Evolutionary conservation across 2,113 vertebrate species (phyloP).

Genomic region (Mormyrus iriodes): DNA sequence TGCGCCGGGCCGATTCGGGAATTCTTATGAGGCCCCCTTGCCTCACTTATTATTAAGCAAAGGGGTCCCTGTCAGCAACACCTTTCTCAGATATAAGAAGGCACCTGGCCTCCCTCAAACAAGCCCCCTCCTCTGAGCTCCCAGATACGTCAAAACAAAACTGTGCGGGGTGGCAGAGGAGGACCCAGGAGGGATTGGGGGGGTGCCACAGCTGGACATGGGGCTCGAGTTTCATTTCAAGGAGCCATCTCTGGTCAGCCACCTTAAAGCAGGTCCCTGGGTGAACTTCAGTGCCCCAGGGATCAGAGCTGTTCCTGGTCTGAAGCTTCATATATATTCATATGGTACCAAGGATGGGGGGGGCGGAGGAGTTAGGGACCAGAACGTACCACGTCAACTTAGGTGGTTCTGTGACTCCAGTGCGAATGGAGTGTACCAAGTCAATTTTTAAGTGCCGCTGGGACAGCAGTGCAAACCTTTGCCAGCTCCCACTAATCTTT

Average conservation of each 20-base stretch:
- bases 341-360: not conserved
- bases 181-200: not conserved
- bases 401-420: not conserved
- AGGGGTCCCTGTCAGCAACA: conserved; percentile 2
- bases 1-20: not conserved
- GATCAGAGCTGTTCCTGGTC: not conserved
- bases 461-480: not conserved
- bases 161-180: not conserved
- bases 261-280: not conserved
- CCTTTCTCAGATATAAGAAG: not conserved
- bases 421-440: not conserved
- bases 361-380: not conserved
- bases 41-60: not conserved
- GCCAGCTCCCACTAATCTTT: conserved; percentile 5
- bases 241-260: not conserved
- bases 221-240: not conserved
- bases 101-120: not conserved
- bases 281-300: not conserved
- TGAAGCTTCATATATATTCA: conserved; percentile 11
- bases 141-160: not conserved
- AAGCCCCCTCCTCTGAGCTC: not conserved
- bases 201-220: not conserved
- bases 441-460: not conserved
- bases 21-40: not conserved
- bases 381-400: not conserved